Evolutionary conservation across 2,113 vertebrate species (phyloP).

Genomic region (Candoia aspera): DNA sequence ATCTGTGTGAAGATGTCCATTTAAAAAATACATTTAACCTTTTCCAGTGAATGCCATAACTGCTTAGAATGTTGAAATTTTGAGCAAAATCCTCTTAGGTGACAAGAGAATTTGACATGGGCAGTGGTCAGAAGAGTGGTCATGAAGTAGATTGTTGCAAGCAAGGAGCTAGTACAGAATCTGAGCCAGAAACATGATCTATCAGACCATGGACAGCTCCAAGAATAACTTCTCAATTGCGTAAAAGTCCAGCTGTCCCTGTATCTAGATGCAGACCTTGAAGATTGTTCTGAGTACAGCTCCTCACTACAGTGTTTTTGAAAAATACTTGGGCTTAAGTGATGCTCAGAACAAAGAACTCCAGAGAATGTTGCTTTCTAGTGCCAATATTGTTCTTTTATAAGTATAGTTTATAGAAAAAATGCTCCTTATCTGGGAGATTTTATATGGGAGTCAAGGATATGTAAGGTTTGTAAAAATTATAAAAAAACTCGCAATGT

Average conservation of each 20-base stretch:
- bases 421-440: not conserved
- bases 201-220: slow-evolving; percentile 14
- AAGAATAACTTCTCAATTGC: not conserved
- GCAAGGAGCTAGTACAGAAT: not conserved
- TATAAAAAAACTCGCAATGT: not conserved
- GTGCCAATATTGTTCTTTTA: not conserved
- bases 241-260: not conserved
- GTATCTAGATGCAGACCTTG: not conserved
- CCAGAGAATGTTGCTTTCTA: not conserved
- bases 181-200: not conserved
- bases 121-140: not conserved
- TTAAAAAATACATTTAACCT: not conserved
- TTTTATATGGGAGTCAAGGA: not conserved
- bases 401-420: not conserved
- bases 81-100: not conserved
- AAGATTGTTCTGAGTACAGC: not conserved
- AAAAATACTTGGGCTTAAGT: not conserved
- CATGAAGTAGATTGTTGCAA: not conserved
- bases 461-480: not conserved
- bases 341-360: not conserved
- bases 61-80: not conserved
- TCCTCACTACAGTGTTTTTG: not conserved
- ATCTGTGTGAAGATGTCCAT: not conserved
- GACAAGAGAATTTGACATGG: not conserved
- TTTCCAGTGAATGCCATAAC: not conserved